Base-by-base conservation (phyloP, 2,888 invertebrate species). In the Boloria euphrosyne region DNA sequence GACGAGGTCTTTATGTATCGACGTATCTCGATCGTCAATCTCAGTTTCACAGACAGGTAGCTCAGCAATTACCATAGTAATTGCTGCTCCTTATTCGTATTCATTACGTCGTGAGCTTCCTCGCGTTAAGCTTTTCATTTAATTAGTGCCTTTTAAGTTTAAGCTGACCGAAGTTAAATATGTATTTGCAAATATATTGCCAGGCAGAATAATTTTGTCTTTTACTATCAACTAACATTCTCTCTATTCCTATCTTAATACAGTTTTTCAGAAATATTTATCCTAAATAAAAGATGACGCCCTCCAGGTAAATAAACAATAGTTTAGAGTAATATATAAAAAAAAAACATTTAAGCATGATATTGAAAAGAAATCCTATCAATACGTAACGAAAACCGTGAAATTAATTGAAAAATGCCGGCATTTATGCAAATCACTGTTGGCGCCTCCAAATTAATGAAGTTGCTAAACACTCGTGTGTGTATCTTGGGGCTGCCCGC, bases 361-460 rank as follows among this genome's bases (percentile, higher is more conserved):
- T 38, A 53, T 53, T 31, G 13, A 44, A 44, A 57, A 57, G 22
- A 13, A 14, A 44, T 44, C 4, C 14, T 44, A n/a, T 49, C 46
- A 60, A 60, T 54, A 53, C 18, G n/a, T 43, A 46, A 49, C 14
- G 51, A 44, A 51, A 53, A 57, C 49, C 52, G 53, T 65, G 52
- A 66, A 66, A 62, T 66, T 46, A 2, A 59, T 51, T 59, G 46
- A 66, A 51, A 66, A 62, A 66, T 58, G 50, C 46, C 63, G 50
- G 50, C 58, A 58, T 62, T 68, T 68, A 68, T 68, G 65, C 57
- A 51, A 68, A 68, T 68, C 27, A 47, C 16, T n/a, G 16, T 17
- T 27, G 66, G 54, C 58, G 68, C 59, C 68, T 55, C n/a, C 27
- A 51, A 62, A 66, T 46, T 58, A 62, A 59, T 59, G 52, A 50